Percentiles rank a stretch among this genome's conserved stretches.
phyloP scores from a whole-genome alignment of 2,888 invertebrate species.

The Orthosia gracilis region DNA sequence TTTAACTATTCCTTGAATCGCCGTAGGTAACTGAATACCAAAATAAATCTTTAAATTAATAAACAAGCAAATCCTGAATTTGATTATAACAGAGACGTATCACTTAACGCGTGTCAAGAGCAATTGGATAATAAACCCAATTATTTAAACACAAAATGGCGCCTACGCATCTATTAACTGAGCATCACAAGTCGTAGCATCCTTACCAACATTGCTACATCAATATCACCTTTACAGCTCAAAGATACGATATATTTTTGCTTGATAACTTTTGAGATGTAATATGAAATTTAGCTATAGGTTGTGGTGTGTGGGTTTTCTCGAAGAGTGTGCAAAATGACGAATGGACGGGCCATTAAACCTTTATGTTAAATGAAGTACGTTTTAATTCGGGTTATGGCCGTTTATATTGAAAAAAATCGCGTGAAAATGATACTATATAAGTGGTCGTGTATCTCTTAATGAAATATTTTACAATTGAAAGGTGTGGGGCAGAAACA shows the following conservation, averaged over 20 bases:
- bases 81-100: conserved; percentile 61
- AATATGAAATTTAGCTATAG: conserved; percentile 19
- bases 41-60: conserved; percentile 26
- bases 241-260: conserved; percentile 8
- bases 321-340: conserved; percentile 50
- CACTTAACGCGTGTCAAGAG: conserved; percentile 68
- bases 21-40: neutral
- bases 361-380: conserved; percentile 55
- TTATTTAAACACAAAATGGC: conserved; percentile 63
- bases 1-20: too few relatives aligned
- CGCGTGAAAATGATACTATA: conserved; percentile 40
- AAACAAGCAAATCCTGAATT: conserved; percentile 55
- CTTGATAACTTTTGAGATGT: neutral
- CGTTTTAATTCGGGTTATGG: conserved; percentile 63
- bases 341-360: conserved; percentile 46
- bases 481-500: conserved; percentile 11
- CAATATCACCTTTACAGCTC: neutral
- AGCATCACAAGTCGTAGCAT: conserved; percentile 44
- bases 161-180: conserved; percentile 62
- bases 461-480: conserved; percentile 31
- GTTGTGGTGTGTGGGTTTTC: conserved; percentile 38
- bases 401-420: conserved; percentile 49
- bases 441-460: conserved; percentile 15
- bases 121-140: conserved; percentile 70
- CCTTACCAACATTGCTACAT: conserved; percentile 24